Base-by-base conservation (phyloP, 2,888 invertebrate species). In the Papilio protenor region DNA sequence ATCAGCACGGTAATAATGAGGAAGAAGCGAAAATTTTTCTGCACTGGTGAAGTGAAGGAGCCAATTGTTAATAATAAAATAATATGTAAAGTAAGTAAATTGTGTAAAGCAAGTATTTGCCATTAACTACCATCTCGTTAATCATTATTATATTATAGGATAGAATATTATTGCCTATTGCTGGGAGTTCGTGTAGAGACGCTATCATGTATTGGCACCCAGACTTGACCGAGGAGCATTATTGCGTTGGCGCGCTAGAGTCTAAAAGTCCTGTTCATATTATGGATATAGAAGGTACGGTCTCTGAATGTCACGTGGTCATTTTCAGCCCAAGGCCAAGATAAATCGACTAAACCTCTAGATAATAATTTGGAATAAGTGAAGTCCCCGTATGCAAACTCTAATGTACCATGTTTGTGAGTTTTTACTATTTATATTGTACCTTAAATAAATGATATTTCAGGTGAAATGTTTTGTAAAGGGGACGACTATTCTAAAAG, bases 201-300 rank as follows among this genome's bases (percentile, higher is more conserved):
- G 94, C 94, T 4, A 92, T 94, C 57, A 93, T 94, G 94, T 94
- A 94, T 79, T 94, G 94, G 94, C 93, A 94, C 80, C 94, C 94
- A 18, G 93, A 94, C 81, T 84, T 94, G 49, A 91, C 91, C 4
- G 94, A 94, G 83, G 94, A 94, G 80, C 94, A 94, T 84, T 94
- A 94, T 79, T 94, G 94, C 80, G 94, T 94, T 0, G 94, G 94
- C 1, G 94, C 94, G 2, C 85, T 94, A 33, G 94, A 94, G 85
- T 88, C 93, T 0, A 92, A 90, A 82, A 90, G 88, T 66, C 84
- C 93, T 1, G 94, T 94, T 18, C 92, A 90, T 78, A 88, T 94
- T 21, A 91, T 93, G 90, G 93, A 93, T 80, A 86, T 92, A 23
- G 94, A 94, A 87, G 94, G 94, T 94, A 84, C 49, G 21, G 52